A percentile compares a stretch with the other conserved stretches of the same genome.
These are phyloP conservation scores for Ammospiza caudacuta DNA, from an alignment of 2,113 vertebrate genomes.

Conservation along the genomic window DNA sequence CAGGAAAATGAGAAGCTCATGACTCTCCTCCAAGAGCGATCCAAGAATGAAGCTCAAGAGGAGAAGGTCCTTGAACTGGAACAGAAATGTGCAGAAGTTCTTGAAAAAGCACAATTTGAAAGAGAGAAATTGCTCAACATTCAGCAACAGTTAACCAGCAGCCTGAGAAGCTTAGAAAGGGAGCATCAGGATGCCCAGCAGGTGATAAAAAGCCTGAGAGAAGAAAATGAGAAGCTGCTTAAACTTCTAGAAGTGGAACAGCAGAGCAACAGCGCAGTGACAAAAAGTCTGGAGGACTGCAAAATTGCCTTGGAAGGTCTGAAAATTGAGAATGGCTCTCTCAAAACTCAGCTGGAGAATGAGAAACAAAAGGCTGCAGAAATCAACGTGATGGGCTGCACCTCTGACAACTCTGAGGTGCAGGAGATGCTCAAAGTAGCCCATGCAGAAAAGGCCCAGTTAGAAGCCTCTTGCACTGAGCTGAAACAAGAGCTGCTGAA, in stretches of 20 bases:
- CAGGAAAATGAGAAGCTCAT: conserved; percentile 90
- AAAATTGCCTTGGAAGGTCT: conserved; percentile 77
- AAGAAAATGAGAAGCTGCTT: conserved; percentile 83
- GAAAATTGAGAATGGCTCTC: conserved; percentile 82
- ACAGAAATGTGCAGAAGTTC: conserved; percentile 85
- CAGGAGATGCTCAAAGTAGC: conserved; percentile 84
- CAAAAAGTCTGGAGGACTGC: conserved; percentile 79
- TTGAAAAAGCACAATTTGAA: conserved; percentile 90
- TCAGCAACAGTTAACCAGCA: conserved; percentile 93
- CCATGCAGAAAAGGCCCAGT: conserved; percentile 84
- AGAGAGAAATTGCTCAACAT: conserved; percentile 94
- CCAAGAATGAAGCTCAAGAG: conserved; percentile 77
- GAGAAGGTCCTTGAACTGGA: conserved; percentile 84
- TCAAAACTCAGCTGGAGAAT: conserved; percentile 85
- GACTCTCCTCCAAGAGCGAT: conserved; percentile 82
- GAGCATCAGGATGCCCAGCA: conserved; percentile 88
- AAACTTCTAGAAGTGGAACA: conserved; percentile 79
- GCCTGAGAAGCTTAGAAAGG: conserved; percentile 86
- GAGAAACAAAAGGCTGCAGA: conserved; percentile 85
- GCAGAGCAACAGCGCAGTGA: conserved; percentile 56
- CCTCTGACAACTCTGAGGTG: conserved; percentile 77
- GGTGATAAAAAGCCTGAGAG: conserved; percentile 75
- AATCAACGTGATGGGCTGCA: conserved; percentile 77
- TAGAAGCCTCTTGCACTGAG: conserved; percentile 82
- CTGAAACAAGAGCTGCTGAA: conserved; percentile 86